A percentile compares a stretch with the other conserved stretches of the same genome.
phyloP scores from a whole-genome alignment of 1,140 invertebrate species.

The Camponotus vicinus region DNA sequence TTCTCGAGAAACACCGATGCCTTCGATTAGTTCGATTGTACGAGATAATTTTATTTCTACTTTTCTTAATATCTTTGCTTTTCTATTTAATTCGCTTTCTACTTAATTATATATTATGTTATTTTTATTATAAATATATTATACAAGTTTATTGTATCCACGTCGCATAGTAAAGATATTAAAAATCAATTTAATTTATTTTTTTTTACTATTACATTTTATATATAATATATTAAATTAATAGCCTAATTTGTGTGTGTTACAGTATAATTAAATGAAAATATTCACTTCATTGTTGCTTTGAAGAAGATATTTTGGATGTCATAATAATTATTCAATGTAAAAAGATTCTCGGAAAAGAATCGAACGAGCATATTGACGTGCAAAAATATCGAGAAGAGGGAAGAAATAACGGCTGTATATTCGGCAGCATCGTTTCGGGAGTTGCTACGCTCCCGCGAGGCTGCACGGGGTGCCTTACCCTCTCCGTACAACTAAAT shows the following conservation, averaged over 20 bases:
- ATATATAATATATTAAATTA: neutral
- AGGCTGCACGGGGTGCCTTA: constrained; percentile 65
- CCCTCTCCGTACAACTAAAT: constrained; percentile 74
- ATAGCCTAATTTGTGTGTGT: neutral
- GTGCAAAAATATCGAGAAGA: constrained; percentile 47
- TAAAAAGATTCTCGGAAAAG: neutral
- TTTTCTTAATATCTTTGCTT: neutral
- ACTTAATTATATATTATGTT: neutral
- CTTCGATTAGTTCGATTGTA: constrained; percentile 10
- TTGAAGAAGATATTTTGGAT: no score
- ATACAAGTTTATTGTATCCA: no score
- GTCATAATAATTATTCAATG: neutral
- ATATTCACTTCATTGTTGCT: neutral
- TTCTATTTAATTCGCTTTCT: neutral
- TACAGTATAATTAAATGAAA: neutral
- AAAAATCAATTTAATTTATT: neutral
- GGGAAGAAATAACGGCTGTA: constrained; percentile 16
- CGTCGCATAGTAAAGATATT: neutral
- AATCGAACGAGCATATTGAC: neutral
- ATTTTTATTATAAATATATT: neutral
- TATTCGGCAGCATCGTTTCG: constrained; percentile 69
- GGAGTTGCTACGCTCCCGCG: constrained; percentile 70
- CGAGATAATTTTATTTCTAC: neutral
- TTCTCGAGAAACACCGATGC: neutral
- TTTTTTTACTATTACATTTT: neutral